Conservation (phyloP, 2,888 invertebrate species). For the Oasisia sp. region DNA sequence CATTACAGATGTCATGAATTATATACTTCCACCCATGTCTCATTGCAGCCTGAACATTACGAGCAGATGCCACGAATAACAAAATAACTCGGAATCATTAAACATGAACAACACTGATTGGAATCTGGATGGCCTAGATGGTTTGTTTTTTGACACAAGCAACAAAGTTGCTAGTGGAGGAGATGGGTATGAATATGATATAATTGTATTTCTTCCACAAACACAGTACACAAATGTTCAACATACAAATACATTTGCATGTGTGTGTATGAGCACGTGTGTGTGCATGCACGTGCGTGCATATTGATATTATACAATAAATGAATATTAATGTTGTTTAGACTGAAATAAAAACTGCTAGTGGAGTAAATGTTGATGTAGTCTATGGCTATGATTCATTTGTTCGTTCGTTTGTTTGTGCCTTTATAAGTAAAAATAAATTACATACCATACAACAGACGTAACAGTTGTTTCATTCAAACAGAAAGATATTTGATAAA, state of each 20-base stretch:
- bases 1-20: too few species aligned
- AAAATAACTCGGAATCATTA: background rate
- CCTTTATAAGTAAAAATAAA: too few species aligned
- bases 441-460: background rate
- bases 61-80: background rate
- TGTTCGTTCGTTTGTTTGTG: too few species aligned
- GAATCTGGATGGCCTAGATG: constrained; percentile 7
- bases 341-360: background rate
- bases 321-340: background rate
- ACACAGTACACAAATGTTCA: background rate
- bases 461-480: background rate
- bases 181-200: background rate
- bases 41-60: background rate
- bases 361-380: background rate
- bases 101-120: background rate
- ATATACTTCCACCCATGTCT: background rate
- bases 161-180: background rate
- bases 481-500: background rate
- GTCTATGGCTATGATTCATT: background rate
- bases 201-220: too few species aligned
- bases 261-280: too few species aligned
- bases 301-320: background rate
- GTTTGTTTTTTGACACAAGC: background rate
- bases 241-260: background rate
- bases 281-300: too few species aligned